Percentiles rank a stretch among this genome's conserved stretches.
Conservation (phyloP, 1,140 invertebrate species). For the Campodea augens region DNA sequence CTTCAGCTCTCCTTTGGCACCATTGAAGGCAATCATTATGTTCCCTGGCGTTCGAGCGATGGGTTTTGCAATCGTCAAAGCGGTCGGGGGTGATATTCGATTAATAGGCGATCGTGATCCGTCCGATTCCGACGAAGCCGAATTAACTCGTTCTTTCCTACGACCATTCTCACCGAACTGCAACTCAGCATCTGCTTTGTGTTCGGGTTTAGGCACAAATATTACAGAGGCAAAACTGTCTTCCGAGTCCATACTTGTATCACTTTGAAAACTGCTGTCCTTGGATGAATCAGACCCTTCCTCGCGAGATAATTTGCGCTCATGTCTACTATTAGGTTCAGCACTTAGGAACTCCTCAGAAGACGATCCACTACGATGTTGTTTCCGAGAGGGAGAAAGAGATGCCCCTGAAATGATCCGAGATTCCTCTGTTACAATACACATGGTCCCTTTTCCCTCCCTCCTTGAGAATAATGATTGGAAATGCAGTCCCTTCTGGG, state of each 20-base stretch:
- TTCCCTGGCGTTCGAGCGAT: no score
- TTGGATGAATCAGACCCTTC: conserved; percentile 80
- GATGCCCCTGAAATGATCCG: background rate
- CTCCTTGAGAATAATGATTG: conserved; percentile 14
- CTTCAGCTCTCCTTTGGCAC: no score
- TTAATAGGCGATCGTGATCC: background rate
- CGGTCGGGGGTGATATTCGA: no score
- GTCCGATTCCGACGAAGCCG: background rate
- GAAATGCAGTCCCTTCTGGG: conserved; percentile 8
- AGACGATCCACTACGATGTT: no score
- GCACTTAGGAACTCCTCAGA: no score
- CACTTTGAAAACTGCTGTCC: conserved; percentile 76
- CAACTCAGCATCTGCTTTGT: conserved; percentile 6
- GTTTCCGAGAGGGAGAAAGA: conserved; percentile 11
- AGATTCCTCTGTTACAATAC: conserved; percentile 7
- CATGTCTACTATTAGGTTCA: conserved; percentile 18
- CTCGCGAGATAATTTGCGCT: conserved; percentile 47
- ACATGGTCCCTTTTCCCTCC: conserved; percentile 13
- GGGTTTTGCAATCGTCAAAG: no score
- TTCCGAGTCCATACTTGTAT: conserved; percentile 80
- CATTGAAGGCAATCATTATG: no score
- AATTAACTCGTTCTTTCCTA: background rate
- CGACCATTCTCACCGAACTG: background rate
- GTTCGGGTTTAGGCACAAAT: conserved; percentile 50
- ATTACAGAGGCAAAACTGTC: conserved; percentile 82